phyloP scores from a whole-genome alignment of 2,113 vertebrate species.

The Azemiops feae region DNA sequence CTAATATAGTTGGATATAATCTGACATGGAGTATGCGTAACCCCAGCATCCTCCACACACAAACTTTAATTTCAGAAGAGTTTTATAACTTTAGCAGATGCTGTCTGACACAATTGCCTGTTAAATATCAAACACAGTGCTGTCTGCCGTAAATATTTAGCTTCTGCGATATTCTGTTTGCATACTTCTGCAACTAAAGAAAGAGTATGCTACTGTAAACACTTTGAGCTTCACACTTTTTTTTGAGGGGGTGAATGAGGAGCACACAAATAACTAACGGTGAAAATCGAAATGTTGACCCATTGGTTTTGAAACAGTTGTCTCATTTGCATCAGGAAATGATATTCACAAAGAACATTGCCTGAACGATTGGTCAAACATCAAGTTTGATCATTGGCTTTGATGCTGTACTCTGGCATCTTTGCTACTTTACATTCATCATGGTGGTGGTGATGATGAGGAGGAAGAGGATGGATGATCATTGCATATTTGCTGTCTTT shows the following conservation, averaged over 20 bases:
- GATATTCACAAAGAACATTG: neutral
- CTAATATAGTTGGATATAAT: neutral
- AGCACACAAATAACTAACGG: neutral
- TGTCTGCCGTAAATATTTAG: neutral
- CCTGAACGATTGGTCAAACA: neutral
- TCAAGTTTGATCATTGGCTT: neutral
- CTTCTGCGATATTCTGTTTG: neutral
- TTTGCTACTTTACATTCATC: neutral
- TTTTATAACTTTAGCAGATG: neutral
- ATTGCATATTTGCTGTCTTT: neutral
- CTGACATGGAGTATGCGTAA: neutral
- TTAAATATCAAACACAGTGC: neutral
- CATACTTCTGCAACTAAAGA: neutral
- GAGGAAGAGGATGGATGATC: neutral
- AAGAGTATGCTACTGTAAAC: neutral
- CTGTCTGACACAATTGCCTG: neutral
- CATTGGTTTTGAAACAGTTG: neutral
- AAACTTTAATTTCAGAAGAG: neutral
- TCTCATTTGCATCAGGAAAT: neutral
- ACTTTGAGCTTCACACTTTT: neutral
- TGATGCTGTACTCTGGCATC: neutral
- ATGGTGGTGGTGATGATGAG: neutral
- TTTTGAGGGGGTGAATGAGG: neutral
- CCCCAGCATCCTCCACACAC: neutral
- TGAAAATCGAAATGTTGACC: neutral